Base-by-base conservation (phyloP, 23 tunicate species). In the Oikopleura vanhoeffeni region DNA sequence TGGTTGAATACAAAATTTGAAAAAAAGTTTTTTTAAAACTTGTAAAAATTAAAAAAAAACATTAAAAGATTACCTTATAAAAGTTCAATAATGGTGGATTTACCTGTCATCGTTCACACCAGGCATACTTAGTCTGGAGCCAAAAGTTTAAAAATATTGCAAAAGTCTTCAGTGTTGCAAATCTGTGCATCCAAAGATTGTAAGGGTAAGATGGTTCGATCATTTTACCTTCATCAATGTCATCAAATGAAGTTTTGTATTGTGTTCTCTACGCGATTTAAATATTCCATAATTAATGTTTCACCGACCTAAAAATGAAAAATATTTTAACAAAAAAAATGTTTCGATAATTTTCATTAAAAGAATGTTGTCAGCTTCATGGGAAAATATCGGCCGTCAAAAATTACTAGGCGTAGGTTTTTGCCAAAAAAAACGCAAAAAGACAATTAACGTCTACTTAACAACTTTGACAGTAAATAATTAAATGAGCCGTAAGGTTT, bases 181-280 rank as follows among this genome's bases (percentile, higher is more conserved):
- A 71, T 71, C 79, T 24, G 27, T 32, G 38, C 79, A 71, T 18
- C 79, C 79, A 71, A 71, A 71, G 79, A 71, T 38, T 2, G 79
- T 71, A 32, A 71, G 27, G 2, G 79, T n/a, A 71, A 2, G 79
- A 71, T 2, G 79, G 4, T 71, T 71, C 4, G 32, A 71, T 71
- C 79, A 71, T 71, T 71, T 71, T 71, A 18, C 79, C 79, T 32
- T 71, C 79, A 38, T 3, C 79, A 33, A 71, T 71, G 27, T 71
- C 79, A 71, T 71, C 79, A 4, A 71, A 38, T 18, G 27, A 2
- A 71, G 38, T 30, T 30, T 30, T 28, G 27, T 30, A 30, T 71
- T 71, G 34, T 13, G 38, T 71, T 71, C 79, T 71, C 79, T 18
- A 71, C 79, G 38, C 79, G 79, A 13, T 71, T 71, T 71, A 30